Percentiles rank a stretch among this genome's conserved stretches.
phyloP scores from a whole-genome alignment of 2,888 invertebrate species.

The Oscheius sp. region DNA sequence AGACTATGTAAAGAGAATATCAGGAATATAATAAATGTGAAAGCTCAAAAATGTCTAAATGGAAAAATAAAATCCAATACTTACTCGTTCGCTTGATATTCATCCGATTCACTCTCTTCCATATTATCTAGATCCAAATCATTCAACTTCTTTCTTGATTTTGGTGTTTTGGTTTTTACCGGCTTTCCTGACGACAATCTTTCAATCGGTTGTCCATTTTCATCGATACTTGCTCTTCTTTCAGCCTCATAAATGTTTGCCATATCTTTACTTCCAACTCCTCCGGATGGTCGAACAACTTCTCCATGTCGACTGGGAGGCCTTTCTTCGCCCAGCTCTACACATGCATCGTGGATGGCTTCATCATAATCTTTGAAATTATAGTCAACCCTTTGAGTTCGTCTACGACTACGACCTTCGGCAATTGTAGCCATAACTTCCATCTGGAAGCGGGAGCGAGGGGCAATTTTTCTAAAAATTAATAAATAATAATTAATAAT shows the following conservation, averaged over 20 bases:
- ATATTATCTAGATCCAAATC: constrained; percentile 40
- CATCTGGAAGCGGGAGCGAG: constrained; percentile 32
- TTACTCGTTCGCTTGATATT: constrained; percentile 35
- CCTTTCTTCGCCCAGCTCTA: constrained; percentile 29
- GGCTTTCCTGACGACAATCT: constrained; percentile 11
- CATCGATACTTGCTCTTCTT: constrained; percentile 36
- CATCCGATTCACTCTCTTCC: constrained; percentile 41
- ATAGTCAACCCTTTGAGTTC: constrained; percentile 75
- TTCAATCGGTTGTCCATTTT: constrained; percentile 26
- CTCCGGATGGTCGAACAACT: constrained; percentile 72
- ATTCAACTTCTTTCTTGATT: constrained; percentile 33
- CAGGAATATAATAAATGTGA: background rate
- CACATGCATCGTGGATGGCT: constrained; percentile 79
- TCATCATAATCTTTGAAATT: constrained; percentile 91
- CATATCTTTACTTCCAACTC: constrained; percentile 85
- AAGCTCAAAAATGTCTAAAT: background rate
- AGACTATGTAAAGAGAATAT: too few species aligned
- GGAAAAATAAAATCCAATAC: background rate
- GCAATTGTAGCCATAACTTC: constrained; percentile 53
- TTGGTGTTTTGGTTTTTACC: constrained; percentile 28
- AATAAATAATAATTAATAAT: too few species aligned
- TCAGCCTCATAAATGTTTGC: constrained; percentile 57
- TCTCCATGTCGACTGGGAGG: constrained; percentile 25
- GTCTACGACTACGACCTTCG: constrained; percentile 55
- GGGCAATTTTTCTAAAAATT: constrained; percentile 32